phyloP scores from a whole-genome alignment of 1,140 invertebrate species.

The Procambarus virginalis region DNA sequence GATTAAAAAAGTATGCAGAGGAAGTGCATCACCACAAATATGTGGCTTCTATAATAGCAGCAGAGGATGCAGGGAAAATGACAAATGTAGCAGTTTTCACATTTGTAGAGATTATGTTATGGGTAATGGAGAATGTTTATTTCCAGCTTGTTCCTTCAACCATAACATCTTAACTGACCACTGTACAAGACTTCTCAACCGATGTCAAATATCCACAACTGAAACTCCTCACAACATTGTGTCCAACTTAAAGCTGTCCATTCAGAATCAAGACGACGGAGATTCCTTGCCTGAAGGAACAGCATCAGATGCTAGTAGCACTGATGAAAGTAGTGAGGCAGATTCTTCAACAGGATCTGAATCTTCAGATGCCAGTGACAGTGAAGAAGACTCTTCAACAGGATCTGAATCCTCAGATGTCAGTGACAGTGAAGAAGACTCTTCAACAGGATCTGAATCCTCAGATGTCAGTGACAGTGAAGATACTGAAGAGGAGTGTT shows the following conservation, averaged over 20 bases:
- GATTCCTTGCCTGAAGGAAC: no score
- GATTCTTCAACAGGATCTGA: no score
- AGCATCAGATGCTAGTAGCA: no score
- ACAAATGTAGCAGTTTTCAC: conserved; percentile 17
- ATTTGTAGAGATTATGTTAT: conserved; percentile 36
- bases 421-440: no score
- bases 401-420: no score
- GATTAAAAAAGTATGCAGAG: conserved; percentile 41
- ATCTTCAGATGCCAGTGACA: no score
- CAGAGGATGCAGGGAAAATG: conserved; percentile 31
- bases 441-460: no score
- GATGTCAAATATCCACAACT: conserved; percentile 14
- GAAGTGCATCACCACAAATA: conserved; percentile 7
- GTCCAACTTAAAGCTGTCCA: neutral
- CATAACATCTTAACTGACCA: conserved; percentile 24
- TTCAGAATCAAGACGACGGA: no score
- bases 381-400: no score
- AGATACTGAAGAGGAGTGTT: no score
- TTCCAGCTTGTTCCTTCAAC: conserved; percentile 10
- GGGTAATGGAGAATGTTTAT: conserved; percentile 20
- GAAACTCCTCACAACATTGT: conserved; percentile 42
- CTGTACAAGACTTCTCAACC: conserved; percentile 3
- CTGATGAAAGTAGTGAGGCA: no score
- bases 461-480: no score
- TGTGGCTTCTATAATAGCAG: conserved; percentile 25